Evolutionary conservation across 2,113 vertebrate genomes (phyloP).

Genomic region (Tachysurus fulvidraco): DNA sequence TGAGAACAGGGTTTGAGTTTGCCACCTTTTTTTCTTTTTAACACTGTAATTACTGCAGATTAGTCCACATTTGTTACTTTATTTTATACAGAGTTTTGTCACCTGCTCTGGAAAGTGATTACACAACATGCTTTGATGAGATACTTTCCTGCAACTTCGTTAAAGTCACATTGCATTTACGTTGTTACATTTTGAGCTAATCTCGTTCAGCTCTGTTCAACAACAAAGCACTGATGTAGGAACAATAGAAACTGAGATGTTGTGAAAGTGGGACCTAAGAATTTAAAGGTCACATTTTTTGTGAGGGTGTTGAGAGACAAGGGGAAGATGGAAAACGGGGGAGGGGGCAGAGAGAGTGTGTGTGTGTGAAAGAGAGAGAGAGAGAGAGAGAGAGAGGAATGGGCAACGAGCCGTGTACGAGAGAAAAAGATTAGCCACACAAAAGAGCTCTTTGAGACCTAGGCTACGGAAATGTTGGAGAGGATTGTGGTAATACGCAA

Average conservation of each 20-base stretch:
- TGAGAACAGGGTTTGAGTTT: background rate
- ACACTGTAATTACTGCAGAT: background rate
- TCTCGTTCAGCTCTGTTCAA: background rate
- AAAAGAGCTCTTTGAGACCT: slow-evolving; percentile 71
- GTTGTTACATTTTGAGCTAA: background rate
- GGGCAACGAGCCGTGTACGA: background rate
- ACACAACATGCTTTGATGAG: background rate
- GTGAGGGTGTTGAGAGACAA: slow-evolving; percentile 40
- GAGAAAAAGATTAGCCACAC: slow-evolving; percentile 50
- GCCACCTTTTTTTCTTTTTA: background rate
- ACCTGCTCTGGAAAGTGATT: background rate
- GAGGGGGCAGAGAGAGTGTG: slow-evolving; percentile 3
- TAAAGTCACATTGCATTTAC: background rate
- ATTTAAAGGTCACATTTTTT: slow-evolving; percentile 67
- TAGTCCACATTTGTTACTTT: background rate
- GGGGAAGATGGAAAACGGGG: slow-evolving; percentile 44
- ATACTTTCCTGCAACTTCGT: background rate
- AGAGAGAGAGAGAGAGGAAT: background rate
- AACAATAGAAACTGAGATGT: background rate
- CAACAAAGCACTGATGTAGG: background rate
- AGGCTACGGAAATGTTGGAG: background rate
- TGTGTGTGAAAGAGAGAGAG: no score
- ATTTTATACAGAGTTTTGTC: background rate
- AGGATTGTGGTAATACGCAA: slow-evolving; percentile 60
- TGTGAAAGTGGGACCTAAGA: slow-evolving; percentile 49